Conservation (phyloP, 2,113 vertebrate species). For the Bubalus kerabau region DNA sequence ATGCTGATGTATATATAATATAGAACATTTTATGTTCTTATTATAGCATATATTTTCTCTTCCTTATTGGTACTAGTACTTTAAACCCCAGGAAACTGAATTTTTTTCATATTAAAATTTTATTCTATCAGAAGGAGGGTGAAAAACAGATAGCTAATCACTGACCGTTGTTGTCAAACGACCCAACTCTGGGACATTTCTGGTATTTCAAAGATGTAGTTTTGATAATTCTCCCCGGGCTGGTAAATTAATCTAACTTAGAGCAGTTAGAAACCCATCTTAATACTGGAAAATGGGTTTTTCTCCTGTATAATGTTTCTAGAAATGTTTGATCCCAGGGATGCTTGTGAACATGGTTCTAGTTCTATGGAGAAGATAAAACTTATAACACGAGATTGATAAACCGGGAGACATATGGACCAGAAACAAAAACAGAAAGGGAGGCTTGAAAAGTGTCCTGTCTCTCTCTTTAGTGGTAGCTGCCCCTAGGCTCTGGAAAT, state of each 20-base stretch:
- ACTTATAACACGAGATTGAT: background rate
- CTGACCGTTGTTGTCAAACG: background rate
- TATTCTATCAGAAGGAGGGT: background rate
- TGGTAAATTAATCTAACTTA: background rate
- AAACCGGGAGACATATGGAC: background rate
- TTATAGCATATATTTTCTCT: background rate
- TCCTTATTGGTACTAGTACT: background rate
- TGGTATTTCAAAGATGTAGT: background rate
- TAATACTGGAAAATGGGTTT: background rate
- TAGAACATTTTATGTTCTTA: background rate
- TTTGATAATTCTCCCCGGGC: background rate
- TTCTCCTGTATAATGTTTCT: background rate
- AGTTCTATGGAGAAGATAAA: background rate
- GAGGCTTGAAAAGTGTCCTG: background rate
- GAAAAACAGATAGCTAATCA: background rate
- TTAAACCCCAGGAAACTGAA: background rate
- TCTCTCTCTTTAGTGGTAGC: background rate
- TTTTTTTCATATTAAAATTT: background rate
- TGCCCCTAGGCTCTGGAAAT: background rate
- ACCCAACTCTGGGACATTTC: background rate
- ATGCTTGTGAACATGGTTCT: background rate
- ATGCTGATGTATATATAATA: background rate
- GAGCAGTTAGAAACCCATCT: background rate
- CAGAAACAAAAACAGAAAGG: background rate
- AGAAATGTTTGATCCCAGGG: background rate